Conservation (phyloP, 2,888 invertebrate species). For the Drosophila mercatorum region DNA sequence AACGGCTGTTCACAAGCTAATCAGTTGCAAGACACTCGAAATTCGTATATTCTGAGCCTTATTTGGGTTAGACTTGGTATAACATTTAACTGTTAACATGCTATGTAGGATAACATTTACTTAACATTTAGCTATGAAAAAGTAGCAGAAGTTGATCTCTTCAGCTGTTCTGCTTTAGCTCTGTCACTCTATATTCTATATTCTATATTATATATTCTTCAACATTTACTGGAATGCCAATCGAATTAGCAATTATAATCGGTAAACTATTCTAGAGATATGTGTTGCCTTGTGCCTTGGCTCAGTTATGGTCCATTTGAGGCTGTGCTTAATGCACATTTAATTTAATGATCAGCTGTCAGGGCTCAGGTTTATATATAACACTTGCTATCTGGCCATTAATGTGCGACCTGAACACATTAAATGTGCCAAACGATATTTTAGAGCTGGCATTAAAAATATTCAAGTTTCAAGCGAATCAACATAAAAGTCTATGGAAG, state of each 20-base stretch:
- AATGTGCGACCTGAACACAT: constrained; percentile 26
- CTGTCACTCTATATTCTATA: too few relatives aligned
- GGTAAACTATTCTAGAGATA: not conserved
- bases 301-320: not conserved
- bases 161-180: too few relatives aligned
- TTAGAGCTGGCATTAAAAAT: constrained; percentile 56
- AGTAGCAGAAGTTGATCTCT: not conserved
- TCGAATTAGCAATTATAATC: not conserved
- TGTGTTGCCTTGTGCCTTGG: not conserved
- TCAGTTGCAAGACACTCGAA: constrained; percentile 34
- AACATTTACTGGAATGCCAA: not conserved
- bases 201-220: not conserved
- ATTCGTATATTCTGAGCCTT: constrained; percentile 11
- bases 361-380: constrained; percentile 14
- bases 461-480: constrained; percentile 39
- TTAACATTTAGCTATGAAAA: not conserved
- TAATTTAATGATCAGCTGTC: constrained; percentile 14
- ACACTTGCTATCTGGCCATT: constrained; percentile 30
- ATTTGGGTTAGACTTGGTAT: constrained; percentile 7
- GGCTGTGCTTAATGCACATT: constrained; percentile 4
- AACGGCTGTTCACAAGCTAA: constrained; percentile 26
- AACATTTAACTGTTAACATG: not conserved
- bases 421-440: constrained; percentile 57
- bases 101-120: not conserved
- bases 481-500: constrained; percentile 53